Percentiles rank a stretch among this genome's conserved stretches.
Evolutionary conservation across 2,888 invertebrate genomes (phyloP).

Genomic region (Dicyrtomina minuta): DNA sequence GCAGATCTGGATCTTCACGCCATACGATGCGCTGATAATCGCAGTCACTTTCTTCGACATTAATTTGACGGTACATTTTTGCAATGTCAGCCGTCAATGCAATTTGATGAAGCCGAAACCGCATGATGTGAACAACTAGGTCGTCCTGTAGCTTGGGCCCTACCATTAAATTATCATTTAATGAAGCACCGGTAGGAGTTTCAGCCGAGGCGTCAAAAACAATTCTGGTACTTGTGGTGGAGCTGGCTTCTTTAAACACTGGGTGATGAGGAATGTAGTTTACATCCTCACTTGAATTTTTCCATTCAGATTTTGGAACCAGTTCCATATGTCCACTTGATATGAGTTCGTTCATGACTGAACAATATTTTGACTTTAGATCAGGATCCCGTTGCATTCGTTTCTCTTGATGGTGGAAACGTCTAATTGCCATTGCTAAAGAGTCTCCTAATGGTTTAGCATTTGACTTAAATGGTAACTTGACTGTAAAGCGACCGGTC

Average conservation of each 20-base stretch:
- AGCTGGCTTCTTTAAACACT: constrained; percentile 50
- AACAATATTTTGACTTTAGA: constrained; percentile 7
- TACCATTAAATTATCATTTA: constrained; percentile 47
- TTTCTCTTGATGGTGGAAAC: constrained; percentile 47
- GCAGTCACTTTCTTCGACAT: constrained; percentile 46
- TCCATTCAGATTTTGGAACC: constrained; percentile 25
- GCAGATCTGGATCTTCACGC: too few species aligned
- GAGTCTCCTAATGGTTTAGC: constrained; percentile 44
- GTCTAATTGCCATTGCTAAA: constrained; percentile 34
- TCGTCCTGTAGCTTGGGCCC: constrained; percentile 54
- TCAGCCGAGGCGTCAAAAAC: constrained; percentile 55
- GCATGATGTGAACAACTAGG: constrained; percentile 51
- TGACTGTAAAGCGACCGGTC: too few species aligned
- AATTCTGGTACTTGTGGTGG: constrained; percentile 54
- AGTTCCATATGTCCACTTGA: constrained; percentile 51
- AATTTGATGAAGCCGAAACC: constrained; percentile 52
- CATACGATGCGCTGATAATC: constrained; percentile 52
- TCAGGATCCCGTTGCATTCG: too few species aligned
- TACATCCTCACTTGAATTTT: not conserved
- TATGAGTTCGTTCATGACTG: constrained; percentile 49
- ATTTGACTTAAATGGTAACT: constrained; percentile 33
- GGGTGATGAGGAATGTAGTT: constrained; percentile 54
- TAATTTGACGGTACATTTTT: constrained; percentile 55
- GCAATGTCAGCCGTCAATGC: too few species aligned
- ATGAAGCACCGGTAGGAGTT: constrained; percentile 43